Evolutionary conservation across 2,888 invertebrate species (phyloP).

Genomic region (Brachyopa scutellaris): DNA sequence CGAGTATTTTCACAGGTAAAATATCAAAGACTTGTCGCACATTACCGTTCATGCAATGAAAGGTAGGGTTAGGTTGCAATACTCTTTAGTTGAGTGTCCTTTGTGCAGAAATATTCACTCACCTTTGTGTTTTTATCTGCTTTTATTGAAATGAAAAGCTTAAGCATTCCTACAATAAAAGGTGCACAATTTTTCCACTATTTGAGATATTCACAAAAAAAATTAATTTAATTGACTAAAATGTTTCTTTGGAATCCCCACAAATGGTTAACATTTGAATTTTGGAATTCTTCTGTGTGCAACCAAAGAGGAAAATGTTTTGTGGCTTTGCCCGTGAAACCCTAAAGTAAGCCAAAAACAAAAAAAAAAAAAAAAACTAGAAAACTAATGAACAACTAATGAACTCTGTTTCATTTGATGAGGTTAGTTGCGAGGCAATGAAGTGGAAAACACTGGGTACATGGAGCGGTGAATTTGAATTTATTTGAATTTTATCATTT

Average conservation of each 20-base stretch:
- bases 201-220: too few species aligned
- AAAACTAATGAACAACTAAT: constrained; percentile 44
- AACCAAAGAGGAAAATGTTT: constrained; percentile 31
- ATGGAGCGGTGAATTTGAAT: too few species aligned
- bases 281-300: constrained; percentile 10
- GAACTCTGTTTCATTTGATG: constrained; percentile 31
- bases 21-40: constrained; percentile 21
- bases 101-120: too few species aligned
- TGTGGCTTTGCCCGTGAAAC: neutral
- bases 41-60: constrained; percentile 4
- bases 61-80: too few species aligned
- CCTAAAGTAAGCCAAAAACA: constrained; percentile 4
- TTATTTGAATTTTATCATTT: too few species aligned
- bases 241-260: neutral
- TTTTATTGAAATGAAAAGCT: too few species aligned
- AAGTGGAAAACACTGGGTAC: constrained; percentile 35
- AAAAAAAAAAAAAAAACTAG: neutral
- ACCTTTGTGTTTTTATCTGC: too few species aligned
- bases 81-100: too few species aligned
- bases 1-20: constrained; percentile 32
- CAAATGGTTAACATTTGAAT: constrained; percentile 6
- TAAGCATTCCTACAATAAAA: too few species aligned
- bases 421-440: constrained; percentile 46
- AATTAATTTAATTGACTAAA: constrained; percentile 12
- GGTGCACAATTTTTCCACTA: too few species aligned